A percentile compares a stretch with the other conserved stretches of the same genome.
Evolutionary conservation across 2,113 vertebrate species (phyloP).

Genomic region (Plectropomus leopardus): DNA sequence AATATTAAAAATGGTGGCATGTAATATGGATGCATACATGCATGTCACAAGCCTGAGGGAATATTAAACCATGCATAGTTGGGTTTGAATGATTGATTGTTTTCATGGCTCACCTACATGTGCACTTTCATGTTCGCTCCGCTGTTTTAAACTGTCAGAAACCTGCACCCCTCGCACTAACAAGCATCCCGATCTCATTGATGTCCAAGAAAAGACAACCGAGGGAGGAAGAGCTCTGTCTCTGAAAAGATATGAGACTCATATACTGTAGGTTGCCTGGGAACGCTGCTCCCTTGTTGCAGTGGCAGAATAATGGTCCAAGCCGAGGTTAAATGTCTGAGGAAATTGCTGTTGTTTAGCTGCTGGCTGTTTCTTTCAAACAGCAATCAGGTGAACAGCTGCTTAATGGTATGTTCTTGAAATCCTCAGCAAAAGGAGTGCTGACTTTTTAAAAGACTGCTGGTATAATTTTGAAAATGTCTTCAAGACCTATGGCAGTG

Average conservation of each 20-base stretch:
- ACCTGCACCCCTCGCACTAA: slow-evolving; percentile 3
- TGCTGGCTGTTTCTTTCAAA: slow-evolving; percentile 48
- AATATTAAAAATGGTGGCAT: slow-evolving; percentile 11
- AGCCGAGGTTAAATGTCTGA: slow-evolving; percentile 36
- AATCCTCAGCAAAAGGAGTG: slow-evolving; percentile 56
- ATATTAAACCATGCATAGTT: neutral
- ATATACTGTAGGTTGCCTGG: slow-evolving; percentile 1
- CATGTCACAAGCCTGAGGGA: neutral
- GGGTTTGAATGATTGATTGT: slow-evolving; percentile 20
- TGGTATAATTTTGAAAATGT: slow-evolving; percentile 33
- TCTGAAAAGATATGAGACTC: slow-evolving; percentile 23
- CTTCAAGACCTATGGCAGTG: slow-evolving; percentile 19
- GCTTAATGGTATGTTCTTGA: slow-evolving; percentile 54
- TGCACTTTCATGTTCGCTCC: slow-evolving; percentile 3
- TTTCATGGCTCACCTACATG: slow-evolving; percentile 10
- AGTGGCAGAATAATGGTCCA: slow-evolving; percentile 49
- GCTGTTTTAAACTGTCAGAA: slow-evolving; percentile 33
- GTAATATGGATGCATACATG: neutral
- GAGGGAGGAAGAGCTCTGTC: slow-evolving; percentile 17
- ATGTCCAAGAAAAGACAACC: slow-evolving; percentile 1
- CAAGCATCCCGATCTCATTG: slow-evolving; percentile 19
- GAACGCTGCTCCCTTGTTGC: slow-evolving; percentile 27
- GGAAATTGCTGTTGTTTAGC: slow-evolving; percentile 52
- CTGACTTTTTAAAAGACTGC: slow-evolving; percentile 44
- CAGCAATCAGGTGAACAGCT: slow-evolving; percentile 51